phyloP scores from a whole-genome alignment of 2,797 vertebrate genomes.

The Pseudocheirus occidentalis region DNA sequence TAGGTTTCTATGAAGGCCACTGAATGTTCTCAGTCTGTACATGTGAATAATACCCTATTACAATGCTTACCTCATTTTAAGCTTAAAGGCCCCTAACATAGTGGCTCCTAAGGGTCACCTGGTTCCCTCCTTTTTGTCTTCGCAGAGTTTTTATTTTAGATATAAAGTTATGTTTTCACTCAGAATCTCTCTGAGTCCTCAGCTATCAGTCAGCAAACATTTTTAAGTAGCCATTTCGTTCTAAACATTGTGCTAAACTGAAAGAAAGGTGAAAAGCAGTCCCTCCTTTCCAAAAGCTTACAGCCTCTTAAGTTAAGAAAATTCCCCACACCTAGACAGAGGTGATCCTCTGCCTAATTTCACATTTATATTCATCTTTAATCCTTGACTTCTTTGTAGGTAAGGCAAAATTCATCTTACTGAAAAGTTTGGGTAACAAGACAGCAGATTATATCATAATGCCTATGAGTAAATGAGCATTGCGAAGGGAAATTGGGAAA shows the following conservation, averaged over 20 bases:
- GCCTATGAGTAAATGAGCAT: background rate
- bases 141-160: background rate
- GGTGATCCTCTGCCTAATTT: background rate
- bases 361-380: background rate
- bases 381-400: background rate
- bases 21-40: background rate
- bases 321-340: fast-evolving
- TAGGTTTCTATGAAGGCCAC: background rate
- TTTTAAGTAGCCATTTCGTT: fast-evolving
- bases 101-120: background rate
- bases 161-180: background rate
- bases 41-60: background rate
- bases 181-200: background rate
- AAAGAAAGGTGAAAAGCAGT: fast-evolving
- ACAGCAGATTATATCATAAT: background rate
- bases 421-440: background rate
- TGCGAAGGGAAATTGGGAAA: background rate
- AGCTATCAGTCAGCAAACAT: background rate
- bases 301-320: fast-evolving
- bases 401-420: background rate
- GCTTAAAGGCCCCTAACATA: background rate
- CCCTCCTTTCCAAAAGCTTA: background rate
- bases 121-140: background rate
- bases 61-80: background rate
- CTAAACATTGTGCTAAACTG: fast-evolving